Evolutionary conservation across 1,140 invertebrate species (phyloP).

Genomic region (Medauroidea extradentata): DNA sequence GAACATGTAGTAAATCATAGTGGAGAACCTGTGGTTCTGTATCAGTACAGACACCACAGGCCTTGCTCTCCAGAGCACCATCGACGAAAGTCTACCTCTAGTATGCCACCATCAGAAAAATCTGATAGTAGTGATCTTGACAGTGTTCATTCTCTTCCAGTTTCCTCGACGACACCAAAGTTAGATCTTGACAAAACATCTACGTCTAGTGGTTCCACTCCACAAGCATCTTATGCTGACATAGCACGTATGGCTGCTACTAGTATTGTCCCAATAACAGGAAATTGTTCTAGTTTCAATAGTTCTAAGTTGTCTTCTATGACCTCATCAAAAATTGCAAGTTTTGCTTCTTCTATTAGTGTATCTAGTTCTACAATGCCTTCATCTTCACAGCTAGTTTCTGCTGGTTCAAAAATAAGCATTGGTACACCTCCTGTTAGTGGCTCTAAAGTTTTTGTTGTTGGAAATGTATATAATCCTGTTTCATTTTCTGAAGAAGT

Average conservation of each 20-base stretch:
- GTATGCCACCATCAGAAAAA: slow-evolving; percentile 64
- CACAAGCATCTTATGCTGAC: slow-evolving; percentile 70
- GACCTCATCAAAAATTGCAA: too few relatives aligned
- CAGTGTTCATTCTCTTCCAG: slow-evolving; percentile 66
- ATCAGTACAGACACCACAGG: slow-evolving; percentile 20
- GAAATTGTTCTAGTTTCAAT: too few relatives aligned
- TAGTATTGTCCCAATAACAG: neutral
- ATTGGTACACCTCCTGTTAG: slow-evolving; percentile 13
- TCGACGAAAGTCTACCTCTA: slow-evolving; percentile 51
- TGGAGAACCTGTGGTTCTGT: slow-evolving; percentile 23
- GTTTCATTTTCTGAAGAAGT: too few relatives aligned
- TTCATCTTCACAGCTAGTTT: too few relatives aligned
- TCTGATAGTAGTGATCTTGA: slow-evolving; percentile 70
- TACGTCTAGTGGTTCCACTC: slow-evolving; percentile 47
- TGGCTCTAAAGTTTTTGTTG: neutral
- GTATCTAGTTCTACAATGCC: too few relatives aligned
- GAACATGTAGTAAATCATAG: slow-evolving; percentile 22
- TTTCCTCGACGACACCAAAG: slow-evolving; percentile 47
- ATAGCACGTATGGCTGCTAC: slow-evolving; percentile 56
- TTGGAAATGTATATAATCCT: too few relatives aligned
- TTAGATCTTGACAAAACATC: slow-evolving; percentile 23
- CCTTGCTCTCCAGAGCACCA: slow-evolving; percentile 21
- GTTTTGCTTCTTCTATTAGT: too few relatives aligned
- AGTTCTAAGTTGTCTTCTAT: too few relatives aligned
- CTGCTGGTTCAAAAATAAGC: slow-evolving; percentile 6